Evolutionary conservation across 2,888 invertebrate genomes (phyloP).

Genomic region (Diplolepis rosae): DNA sequence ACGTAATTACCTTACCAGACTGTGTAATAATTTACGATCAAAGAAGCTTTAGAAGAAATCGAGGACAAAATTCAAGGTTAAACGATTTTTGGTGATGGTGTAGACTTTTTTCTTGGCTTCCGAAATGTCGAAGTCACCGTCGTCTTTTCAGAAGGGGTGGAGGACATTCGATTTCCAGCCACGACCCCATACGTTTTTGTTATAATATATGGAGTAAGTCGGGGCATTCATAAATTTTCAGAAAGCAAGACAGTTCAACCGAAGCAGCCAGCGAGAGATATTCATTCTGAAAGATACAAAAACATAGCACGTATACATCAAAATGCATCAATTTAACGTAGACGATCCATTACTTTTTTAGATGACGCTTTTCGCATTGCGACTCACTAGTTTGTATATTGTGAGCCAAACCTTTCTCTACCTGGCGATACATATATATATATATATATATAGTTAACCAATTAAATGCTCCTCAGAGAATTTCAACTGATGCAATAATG

Average conservation of each 20-base stretch:
- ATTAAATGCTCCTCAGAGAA: not conserved
- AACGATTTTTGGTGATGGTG: conserved; percentile 4
- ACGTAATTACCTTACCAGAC: conserved; percentile 28
- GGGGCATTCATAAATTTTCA: conserved; percentile 17
- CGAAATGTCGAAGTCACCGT: conserved; percentile 7
- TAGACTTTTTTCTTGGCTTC: not conserved
- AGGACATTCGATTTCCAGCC: conserved; percentile 17
- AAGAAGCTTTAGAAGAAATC: not conserved
- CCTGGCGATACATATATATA: no score
- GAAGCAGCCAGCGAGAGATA: conserved; percentile 25
- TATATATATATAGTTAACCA: not conserved
- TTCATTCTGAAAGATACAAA: conserved; percentile 24
- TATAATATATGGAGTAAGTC: conserved; percentile 22
- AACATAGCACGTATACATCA: conserved; percentile 21
- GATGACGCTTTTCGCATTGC: not conserved
- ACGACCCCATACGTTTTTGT: conserved; percentile 15
- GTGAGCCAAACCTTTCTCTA: not conserved
- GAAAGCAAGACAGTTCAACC: conserved; percentile 18
- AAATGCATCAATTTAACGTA: conserved; percentile 24
- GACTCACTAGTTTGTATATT: not conserved
- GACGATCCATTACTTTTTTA: conserved; percentile 10
- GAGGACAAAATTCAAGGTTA: not conserved
- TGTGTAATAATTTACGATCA: conserved; percentile 19
- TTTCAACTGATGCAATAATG: not conserved
- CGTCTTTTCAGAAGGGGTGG: not conserved